phyloP scores from a whole-genome alignment of 2,113 vertebrate species.

The Corythornis vintsioides region DNA sequence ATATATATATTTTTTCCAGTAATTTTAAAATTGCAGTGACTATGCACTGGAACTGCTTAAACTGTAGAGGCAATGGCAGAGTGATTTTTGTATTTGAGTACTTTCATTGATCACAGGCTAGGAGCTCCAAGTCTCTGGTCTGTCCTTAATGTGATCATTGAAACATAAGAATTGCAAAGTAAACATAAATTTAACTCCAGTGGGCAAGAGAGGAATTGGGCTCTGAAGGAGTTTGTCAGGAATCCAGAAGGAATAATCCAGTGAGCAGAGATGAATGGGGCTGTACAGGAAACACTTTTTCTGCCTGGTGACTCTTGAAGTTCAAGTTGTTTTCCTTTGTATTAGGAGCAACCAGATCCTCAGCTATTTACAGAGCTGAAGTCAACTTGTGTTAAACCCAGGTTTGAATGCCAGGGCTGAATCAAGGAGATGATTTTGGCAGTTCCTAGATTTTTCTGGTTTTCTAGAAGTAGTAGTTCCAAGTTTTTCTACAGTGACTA shows the following conservation, averaged over 20 bases:
- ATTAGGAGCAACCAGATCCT: neutral
- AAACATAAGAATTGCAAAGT: constrained; percentile 1
- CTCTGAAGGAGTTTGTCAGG: neutral
- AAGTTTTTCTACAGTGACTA: neutral
- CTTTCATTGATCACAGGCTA: neutral
- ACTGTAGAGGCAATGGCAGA: neutral
- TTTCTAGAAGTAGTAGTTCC: neutral
- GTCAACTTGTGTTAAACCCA: neutral
- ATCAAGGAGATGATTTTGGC: neutral
- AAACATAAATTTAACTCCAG: neutral
- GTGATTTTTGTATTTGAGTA: neutral
- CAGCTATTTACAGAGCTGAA: neutral
- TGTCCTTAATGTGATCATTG: neutral
- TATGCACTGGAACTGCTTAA: neutral
- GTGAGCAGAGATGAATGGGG: neutral
- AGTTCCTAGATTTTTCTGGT: neutral
- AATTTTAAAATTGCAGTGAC: neutral
- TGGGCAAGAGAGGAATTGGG: neutral
- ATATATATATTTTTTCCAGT: no score
- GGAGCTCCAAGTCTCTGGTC: neutral
- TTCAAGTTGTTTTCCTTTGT: neutral
- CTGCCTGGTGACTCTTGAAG: neutral
- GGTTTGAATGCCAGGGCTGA: neutral
- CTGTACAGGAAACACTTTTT: neutral
- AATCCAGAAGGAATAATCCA: neutral